These are phyloP conservation scores for Crypturellus undulatus DNA, from an alignment of 2,113 vertebrate genomes.

Conservation along the genomic window DNA sequence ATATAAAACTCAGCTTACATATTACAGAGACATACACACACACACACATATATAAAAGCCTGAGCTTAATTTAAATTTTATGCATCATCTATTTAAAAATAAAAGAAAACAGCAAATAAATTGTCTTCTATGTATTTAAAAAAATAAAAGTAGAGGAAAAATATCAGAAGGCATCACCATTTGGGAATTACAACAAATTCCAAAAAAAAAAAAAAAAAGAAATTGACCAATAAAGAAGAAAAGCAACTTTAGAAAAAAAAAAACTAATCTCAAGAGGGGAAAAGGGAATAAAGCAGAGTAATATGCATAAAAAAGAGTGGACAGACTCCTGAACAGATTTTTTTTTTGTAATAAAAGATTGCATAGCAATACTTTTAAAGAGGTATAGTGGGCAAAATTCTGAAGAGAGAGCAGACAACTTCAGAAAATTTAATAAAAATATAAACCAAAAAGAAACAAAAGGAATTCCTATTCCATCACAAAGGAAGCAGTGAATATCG, in stretches of 20 bases:
- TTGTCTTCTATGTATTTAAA: neutral
- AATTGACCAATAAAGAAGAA: neutral
- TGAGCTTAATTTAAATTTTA: neutral
- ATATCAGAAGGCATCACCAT: neutral
- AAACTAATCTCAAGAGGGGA: neutral
- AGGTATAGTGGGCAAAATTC: neutral
- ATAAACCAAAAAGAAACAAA: neutral
- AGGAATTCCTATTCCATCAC: neutral
- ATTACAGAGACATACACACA: neutral
- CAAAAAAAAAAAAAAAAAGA: neutral
- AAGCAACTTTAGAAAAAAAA: neutral
- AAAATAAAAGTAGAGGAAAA: neutral
- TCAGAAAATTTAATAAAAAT: neutral
- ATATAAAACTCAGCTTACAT: neutral
- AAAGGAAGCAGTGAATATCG: neutral
- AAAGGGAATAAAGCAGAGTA: neutral
- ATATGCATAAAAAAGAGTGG: neutral
- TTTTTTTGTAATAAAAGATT: neutral
- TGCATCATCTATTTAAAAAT: neutral
- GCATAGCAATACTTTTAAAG: neutral
- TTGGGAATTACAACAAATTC: neutral
- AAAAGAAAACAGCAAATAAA: neutral
- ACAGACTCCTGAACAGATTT: neutral
- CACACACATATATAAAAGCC: neutral
- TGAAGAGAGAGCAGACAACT: neutral